Conservation (phyloP, 2,113 vertebrate species). For the Oenanthe oenanthe region DNA sequence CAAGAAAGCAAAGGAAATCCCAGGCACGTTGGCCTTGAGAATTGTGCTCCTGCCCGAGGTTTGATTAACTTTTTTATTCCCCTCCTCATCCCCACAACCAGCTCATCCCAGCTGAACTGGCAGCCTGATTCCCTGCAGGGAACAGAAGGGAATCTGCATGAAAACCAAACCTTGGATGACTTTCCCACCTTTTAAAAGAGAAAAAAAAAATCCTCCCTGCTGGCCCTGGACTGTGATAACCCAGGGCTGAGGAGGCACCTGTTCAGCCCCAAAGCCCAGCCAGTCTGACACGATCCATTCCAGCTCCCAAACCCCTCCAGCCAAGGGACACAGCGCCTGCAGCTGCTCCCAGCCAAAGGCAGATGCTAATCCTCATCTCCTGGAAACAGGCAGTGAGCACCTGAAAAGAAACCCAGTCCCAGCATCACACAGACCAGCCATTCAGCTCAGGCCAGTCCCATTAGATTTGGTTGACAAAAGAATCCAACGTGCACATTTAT, state of each 20-base stretch:
- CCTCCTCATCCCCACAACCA: neutral
- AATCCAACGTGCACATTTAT: conserved; percentile 46
- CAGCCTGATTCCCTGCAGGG: neutral
- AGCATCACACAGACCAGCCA: conserved; percentile 68
- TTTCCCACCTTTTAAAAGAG: neutral
- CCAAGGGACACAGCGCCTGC: neutral
- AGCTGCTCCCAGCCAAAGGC: conserved; percentile 60
- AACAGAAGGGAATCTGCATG: neutral
- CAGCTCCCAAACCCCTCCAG: conserved; percentile 8
- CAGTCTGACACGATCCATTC: conserved; percentile 5
- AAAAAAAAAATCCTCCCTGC: neutral
- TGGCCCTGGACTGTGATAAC: neutral
- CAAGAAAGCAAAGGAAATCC: neutral
- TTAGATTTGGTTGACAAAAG: conserved; percentile 70
- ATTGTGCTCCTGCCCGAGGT: neutral
- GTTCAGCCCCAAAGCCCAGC: neutral
- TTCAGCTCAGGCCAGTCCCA: conserved; percentile 67
- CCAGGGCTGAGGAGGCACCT: neutral
- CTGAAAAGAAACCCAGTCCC: conserved; percentile 49
- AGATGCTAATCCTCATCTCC: conserved; percentile 59
- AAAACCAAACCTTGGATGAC: conserved; percentile 6
- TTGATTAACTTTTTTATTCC: neutral
- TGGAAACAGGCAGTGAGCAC: conserved; percentile 54
- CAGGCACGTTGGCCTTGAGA: neutral
- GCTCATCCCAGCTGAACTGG: neutral